Evolutionary conservation across 2,113 vertebrate species (phyloP), one percentile per base, ranked within the genome.

Genomic region (Vulpes ferrilata): DNA sequence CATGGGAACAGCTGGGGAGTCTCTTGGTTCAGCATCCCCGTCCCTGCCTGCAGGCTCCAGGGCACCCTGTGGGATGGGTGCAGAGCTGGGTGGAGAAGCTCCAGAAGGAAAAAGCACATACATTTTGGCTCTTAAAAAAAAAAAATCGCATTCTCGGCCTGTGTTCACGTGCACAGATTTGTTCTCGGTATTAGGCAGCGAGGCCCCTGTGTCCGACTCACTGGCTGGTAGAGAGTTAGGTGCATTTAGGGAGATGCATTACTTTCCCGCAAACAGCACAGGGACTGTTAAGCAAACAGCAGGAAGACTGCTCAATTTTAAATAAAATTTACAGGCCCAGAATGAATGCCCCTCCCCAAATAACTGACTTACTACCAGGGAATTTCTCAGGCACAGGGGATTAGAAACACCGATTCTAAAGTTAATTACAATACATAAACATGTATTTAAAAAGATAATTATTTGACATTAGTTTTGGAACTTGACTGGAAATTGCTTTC

Each of bases 381-480:
- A 96, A 95, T 97, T 95, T 97, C 94, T 90, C 88, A 88, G 96
- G 84, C 88, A 73, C 94, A 12, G 53, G 95, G 93, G 93, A 98
- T 96, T 95, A 82, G 96, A 88, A 90, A 96, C 12, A 11, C 95
- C 0, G 11, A 96, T 90, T 93, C 90, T 67, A 55, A 92, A 93
- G 96, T 98, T 98, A 97, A 98, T 98, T 98, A 93, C 48, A 64
- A 95, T 90, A 88, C 96, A 95, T 97, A 97, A 97, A 96, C 94
- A 96, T 93, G 95, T 93, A 98, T 96, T 98, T 98, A 94, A 95
- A 97, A 95, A 97, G 97, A 96, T 88, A 96, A 97, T 97, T 97
- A 97, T 98, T 98, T 97, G 98, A 95, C 97, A 91, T 95, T 81
- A 95, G 94, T 98, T 98, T 97, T 96, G 97, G 96, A 98, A 97